Base-by-base conservation (phyloP, 2,797 vertebrate genomes). In the Podargus strigoides region DNA sequence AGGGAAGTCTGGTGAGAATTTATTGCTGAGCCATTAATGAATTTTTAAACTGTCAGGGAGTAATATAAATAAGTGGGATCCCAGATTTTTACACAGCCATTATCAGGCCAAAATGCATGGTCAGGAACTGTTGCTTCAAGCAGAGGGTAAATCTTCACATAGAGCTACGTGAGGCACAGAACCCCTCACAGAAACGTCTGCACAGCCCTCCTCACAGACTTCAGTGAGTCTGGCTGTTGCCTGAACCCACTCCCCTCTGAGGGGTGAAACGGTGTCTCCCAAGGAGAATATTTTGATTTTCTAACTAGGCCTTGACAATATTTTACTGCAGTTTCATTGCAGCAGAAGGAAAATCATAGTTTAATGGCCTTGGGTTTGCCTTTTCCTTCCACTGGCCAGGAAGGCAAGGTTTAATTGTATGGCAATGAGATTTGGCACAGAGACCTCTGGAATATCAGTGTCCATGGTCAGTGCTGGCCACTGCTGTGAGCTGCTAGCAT, bases 1-100 rank as follows among this genome's bases (percentile, higher is more conserved):
- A 12, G 87, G 75, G 68, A 39, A 52, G 55, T 77, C 94, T 87
- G 56, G 69, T 63, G 81, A 96, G 94, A 96, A 95, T 97, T 97
- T 94, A 90, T 95, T 90, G 93, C 95, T 92, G 91, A 96, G 91
- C 86, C 78, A 79, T 90, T 97, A 97, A 97, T 90, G 68, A 97
- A 96, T 97, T 97, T 97, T 97, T 96, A 94, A 97, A 97, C 96
- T 95, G 90, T 93, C 92, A 95, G 77, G 67, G 93, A 97, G 87
- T 91, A 96, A 95, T 66, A 74, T 96, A 97, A 97, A 97, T 96
- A 97, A 96, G 93, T 78, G 76, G 86, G 77, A 97, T 90, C 87
- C 70, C 2, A 5, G 95, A 93, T 88, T 96, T 94, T 97, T 95
- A 93, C 96, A 89, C 84, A 96, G 77, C 91, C 73, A 56, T 95